These are phyloP conservation scores for Gonocerus acuteangulatus DNA, from an alignment of 2,888 invertebrate species.

Conservation along the genomic window DNA sequence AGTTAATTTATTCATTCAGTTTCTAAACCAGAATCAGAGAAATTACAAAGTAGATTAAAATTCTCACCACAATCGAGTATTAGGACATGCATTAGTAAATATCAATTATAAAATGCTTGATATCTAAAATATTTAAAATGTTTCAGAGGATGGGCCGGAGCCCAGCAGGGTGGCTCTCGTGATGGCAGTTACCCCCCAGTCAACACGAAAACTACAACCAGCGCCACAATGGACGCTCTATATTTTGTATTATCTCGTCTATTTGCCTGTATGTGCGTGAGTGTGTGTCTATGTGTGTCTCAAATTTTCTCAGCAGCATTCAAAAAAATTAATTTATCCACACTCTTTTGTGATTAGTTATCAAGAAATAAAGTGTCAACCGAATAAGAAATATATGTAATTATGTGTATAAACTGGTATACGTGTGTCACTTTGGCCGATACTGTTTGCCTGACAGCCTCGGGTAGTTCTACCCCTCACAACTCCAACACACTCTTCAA, in stretches of 20 bases:
- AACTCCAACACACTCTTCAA: too few relatives aligned
- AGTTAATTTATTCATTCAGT: too few relatives aligned
- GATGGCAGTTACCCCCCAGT: conserved; percentile 42
- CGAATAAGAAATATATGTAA: not conserved
- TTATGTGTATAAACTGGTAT: conserved; percentile 21
- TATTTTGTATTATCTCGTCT: conserved; percentile 21
- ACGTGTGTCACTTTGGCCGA: conserved; percentile 17
- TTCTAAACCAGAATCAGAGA: too few relatives aligned
- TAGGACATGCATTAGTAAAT: too few relatives aligned
- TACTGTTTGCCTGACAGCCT: not conserved
- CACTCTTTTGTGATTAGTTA: not conserved
- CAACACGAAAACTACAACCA: conserved; percentile 29
- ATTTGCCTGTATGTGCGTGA: conserved; percentile 9
- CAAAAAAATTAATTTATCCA: not conserved
- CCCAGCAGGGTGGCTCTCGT: conserved; percentile 43
- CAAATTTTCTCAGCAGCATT: conserved; percentile 5
- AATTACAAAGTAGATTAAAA: too few relatives aligned
- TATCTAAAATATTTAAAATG: conserved; percentile 32
- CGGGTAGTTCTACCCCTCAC: too few relatives aligned
- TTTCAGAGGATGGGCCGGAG: conserved; percentile 43
- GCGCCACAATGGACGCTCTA: conserved; percentile 12
- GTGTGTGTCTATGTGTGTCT: conserved; percentile 9
- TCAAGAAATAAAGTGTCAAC: not conserved
- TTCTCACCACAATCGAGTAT: too few relatives aligned
- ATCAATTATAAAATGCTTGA: too few relatives aligned